Evolutionary conservation across 2,113 vertebrate genomes (phyloP), one percentile per base, ranked within the genome.

Genomic region (Pteropus alecto): DNA sequence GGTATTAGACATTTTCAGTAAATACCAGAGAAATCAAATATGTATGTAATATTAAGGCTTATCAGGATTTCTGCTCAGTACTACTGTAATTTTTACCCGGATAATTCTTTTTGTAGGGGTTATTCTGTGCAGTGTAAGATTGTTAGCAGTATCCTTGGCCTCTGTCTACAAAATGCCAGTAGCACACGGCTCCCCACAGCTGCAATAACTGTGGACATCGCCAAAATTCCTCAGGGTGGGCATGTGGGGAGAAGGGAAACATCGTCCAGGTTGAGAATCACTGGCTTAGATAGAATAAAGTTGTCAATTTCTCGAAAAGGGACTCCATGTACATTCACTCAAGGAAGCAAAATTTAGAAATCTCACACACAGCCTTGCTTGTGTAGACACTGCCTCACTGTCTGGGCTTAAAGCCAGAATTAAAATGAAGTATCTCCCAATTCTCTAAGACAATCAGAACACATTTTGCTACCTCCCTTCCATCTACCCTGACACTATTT

Each of bases 341-440:
- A 51, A 15, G n/a, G 41, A 94, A 70, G 46, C 14, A 93, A 96
- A 91, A 96, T 96, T 97, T 89, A 94, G 91, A 97, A 96, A 78
- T 96, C 68, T 95, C 79, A 96, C 58, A 86, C 22, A 91, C 43
- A 96, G 86, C 88, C 79, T 97, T 28, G 76, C 90, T 96, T 88
- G 43, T 95, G 54, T 93, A 95, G 95, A 96, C 74, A 87, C 24
- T 97, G 95, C 35, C 71, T 90, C 60, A 46, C 95, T 76, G 87
- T 93, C 96, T 96, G 97, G 97, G 96, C 97, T 96, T 63, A 93
- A 95, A 95, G 98, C 98, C 98, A 97, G 95, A 95, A 96, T 92
- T 96, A 97, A 96, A 97, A 97, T 97, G 97, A 97, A 98, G 96
- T 96, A 76, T 96, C 82, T 97, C 97, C 98, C 96, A 98, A 97